These are phyloP conservation scores for Cygnus olor DNA, from an alignment of 2,797 vertebrate species.

Conservation along the genomic window DNA sequence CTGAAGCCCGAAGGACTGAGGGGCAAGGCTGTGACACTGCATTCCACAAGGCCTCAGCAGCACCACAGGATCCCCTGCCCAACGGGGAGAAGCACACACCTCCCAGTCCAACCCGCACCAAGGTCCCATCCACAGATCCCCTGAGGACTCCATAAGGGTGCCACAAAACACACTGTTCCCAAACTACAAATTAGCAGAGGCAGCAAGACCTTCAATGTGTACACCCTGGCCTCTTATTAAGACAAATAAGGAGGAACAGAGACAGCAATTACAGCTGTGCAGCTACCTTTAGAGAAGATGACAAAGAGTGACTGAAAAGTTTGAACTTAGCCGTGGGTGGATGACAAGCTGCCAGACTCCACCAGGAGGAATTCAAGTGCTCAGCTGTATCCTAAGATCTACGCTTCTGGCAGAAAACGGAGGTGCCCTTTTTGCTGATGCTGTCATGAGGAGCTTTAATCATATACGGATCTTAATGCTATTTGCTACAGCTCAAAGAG, in stretches of 20 bases:
- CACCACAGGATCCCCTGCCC: neutral
- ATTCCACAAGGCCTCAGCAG: neutral
- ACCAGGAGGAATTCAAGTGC: neutral
- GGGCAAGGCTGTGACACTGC: neutral
- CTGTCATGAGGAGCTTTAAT: neutral
- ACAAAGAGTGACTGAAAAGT: neutral
- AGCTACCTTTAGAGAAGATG: neutral
- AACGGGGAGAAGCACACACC: neutral
- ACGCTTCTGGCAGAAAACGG: neutral
- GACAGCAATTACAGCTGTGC: neutral
- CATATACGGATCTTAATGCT: neutral
- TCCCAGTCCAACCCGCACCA: neutral
- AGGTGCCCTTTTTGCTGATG: neutral
- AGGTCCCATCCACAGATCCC: neutral
- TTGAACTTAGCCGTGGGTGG: neutral
- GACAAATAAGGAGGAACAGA: accelerated
- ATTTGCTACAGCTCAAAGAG: neutral
- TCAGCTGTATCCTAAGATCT: neutral
- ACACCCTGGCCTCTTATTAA: neutral
- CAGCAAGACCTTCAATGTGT: neutral
- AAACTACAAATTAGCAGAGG: neutral
- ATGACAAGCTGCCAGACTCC: neutral
- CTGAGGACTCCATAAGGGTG: accelerated
- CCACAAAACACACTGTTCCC: neutral
- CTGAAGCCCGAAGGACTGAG: neutral